Evolutionary conservation across 1,140 invertebrate species (phyloP).

Genomic region (Tetragnatha versicolor): DNA sequence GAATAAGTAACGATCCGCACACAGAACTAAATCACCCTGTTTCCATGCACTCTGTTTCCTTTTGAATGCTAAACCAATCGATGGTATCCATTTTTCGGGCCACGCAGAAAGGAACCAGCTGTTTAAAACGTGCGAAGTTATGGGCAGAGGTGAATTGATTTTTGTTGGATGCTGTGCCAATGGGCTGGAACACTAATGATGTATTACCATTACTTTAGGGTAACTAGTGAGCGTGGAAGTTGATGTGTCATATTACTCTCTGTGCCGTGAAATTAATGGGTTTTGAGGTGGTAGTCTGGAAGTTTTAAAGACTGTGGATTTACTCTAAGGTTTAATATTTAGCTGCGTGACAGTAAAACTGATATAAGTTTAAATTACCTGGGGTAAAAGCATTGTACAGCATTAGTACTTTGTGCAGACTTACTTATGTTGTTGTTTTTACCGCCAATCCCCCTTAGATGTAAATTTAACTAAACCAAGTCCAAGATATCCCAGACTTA

Average conservation of each 20-base stretch:
- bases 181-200: not conserved
- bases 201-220: slow-evolving; percentile 3
- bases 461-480: no score
- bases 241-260: slow-evolving; percentile 2
- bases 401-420: no score
- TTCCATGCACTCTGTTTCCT: slow-evolving; percentile 9
- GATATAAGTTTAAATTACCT: no score
- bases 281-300: no score
- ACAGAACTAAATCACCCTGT: slow-evolving; percentile 18
- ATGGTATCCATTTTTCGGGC: slow-evolving; percentile 4
- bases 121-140: not conserved
- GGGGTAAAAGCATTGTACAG: no score
- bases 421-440: no score
- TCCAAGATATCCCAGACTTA: no score
- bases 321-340: no score
- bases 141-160: slow-evolving; percentile 2
- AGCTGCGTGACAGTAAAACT: no score
- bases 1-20: slow-evolving; percentile 30
- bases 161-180: slow-evolving; percentile 24
- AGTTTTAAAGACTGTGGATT: no score
- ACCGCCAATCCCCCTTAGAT: no score
- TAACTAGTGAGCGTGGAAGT: not conserved
- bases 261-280: slow-evolving; percentile 1
- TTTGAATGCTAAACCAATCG: slow-evolving; percentile 31
- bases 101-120: slow-evolving; percentile 6